Conservation (phyloP, 2,113 vertebrate genomes). For the Macrotus californicus region DNA sequence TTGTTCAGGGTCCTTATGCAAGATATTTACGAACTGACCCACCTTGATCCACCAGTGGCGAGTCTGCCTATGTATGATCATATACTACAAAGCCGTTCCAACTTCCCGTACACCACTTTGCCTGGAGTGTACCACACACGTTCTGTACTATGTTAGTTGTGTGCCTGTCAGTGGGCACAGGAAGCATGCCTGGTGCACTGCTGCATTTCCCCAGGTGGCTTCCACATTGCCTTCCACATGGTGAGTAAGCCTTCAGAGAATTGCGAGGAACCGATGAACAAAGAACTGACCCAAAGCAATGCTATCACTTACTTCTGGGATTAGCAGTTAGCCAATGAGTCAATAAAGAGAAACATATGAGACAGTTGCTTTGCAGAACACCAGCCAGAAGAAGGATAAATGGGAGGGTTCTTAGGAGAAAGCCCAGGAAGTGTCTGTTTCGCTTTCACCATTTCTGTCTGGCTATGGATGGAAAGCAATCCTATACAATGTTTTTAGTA, state of each 20-base stretch:
- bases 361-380: background rate
- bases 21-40: background rate
- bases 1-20: background rate
- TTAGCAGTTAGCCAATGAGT: background rate
- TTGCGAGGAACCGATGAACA: background rate
- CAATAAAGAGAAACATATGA: background rate
- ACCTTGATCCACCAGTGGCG: background rate
- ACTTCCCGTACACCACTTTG: background rate
- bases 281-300: background rate
- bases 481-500: background rate
- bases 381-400: background rate
- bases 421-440: background rate
- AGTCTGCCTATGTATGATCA: background rate
- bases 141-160: background rate
- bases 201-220: background rate
- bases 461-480: background rate
- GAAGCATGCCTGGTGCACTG: fast-evolving
- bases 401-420: background rate
- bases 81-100: background rate
- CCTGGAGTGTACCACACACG: background rate
- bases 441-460: background rate
- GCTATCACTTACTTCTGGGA: background rate
- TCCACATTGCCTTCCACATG: background rate
- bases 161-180: background rate
- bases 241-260: background rate